Evolutionary conservation across 2,113 vertebrate genomes (phyloP).

Genomic region (Andinoacara biseriatus): DNA sequence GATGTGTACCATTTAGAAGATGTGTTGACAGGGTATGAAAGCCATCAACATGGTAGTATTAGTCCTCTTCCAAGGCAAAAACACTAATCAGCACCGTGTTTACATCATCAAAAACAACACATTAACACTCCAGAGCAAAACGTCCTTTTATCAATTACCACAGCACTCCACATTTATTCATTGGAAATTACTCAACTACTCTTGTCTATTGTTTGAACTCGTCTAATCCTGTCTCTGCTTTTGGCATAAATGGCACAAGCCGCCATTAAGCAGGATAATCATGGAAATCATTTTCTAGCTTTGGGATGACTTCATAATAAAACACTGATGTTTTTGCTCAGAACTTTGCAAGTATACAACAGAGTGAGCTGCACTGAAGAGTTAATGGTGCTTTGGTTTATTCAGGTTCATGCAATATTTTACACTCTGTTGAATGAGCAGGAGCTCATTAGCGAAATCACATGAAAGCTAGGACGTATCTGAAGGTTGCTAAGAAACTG

Average conservation of each 20-base stretch:
- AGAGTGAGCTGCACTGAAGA: background rate
- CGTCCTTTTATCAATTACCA: slow-evolving; percentile 51
- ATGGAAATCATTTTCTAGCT: slow-evolving; percentile 39
- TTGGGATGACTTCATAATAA: slow-evolving; percentile 32
- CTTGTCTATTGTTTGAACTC: slow-evolving; percentile 52
- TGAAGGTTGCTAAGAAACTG: slow-evolving; percentile 80
- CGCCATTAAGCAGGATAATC: slow-evolving; percentile 55
- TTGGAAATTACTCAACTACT: slow-evolving; percentile 33
- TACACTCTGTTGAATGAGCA: slow-evolving; percentile 70
- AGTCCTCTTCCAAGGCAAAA: slow-evolving; percentile 14
- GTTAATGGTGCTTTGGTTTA: slow-evolving; percentile 37
- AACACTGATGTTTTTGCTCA: slow-evolving; percentile 22
- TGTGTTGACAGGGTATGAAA: background rate
- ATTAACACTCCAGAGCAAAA: slow-evolving; percentile 51
- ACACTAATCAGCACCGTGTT: slow-evolving; percentile 16
- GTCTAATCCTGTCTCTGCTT: slow-evolving; percentile 48
- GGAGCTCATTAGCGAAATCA: slow-evolving; percentile 74
- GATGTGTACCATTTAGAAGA: background rate
- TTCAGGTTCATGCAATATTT: slow-evolving; percentile 69
- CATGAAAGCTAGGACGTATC: slow-evolving; percentile 68
- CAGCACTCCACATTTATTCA: slow-evolving; percentile 32
- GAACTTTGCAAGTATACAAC: slow-evolving; percentile 14
- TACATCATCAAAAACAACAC: slow-evolving; percentile 53
- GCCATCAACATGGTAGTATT: background rate
- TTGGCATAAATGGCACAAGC: slow-evolving; percentile 44